These are phyloP conservation scores for Gadopsis bispinosus DNA, from an alignment of 2,797 vertebrate genomes.

Conservation along the genomic window DNA sequence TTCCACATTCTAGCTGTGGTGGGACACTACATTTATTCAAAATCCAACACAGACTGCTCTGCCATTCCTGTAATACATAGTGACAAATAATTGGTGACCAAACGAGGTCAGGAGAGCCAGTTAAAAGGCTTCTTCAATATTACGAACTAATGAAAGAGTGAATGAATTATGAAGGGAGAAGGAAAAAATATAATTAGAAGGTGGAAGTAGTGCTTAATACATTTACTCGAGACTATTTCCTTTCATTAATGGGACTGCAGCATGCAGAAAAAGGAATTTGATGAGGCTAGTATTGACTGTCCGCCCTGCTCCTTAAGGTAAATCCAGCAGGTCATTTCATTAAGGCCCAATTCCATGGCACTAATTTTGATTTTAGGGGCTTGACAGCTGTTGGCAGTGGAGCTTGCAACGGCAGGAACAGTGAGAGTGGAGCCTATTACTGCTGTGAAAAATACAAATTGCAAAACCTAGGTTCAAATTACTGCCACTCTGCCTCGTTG, in stretches of 20 bases:
- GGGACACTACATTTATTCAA: slow-evolving; percentile 31
- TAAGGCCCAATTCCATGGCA: slow-evolving; percentile 74
- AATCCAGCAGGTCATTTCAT: slow-evolving; percentile 84
- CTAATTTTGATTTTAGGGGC: slow-evolving; percentile 81
- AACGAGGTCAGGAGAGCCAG: slow-evolving; percentile 53
- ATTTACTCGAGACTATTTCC: slow-evolving; percentile 81
- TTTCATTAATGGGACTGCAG: slow-evolving; percentile 76
- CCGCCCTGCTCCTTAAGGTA: slow-evolving; percentile 75
- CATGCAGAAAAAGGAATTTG: slow-evolving; percentile 65
- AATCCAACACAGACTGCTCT: slow-evolving; percentile 34
- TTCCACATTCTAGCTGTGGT: neutral
- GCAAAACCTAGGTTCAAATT: slow-evolving; percentile 74
- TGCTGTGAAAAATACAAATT: slow-evolving; percentile 75
- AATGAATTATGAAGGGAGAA: slow-evolving; percentile 77
- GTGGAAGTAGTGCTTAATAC: slow-evolving; percentile 77
- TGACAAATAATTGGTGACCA: slow-evolving; percentile 72
- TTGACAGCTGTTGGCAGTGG: slow-evolving; percentile 81
- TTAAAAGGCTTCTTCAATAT: slow-evolving; percentile 72
- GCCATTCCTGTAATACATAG: slow-evolving; percentile 58
- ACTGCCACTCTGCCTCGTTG: slow-evolving; percentile 64
- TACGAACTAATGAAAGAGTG: slow-evolving; percentile 75
- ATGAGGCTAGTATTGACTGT: slow-evolving; percentile 76
- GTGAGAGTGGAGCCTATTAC: slow-evolving; percentile 75
- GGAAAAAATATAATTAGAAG: slow-evolving; percentile 73
- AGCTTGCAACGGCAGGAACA: slow-evolving; percentile 71